Base-by-base conservation (phyloP, 2,797 vertebrate species). In the Cirrhinus molitorella region DNA sequence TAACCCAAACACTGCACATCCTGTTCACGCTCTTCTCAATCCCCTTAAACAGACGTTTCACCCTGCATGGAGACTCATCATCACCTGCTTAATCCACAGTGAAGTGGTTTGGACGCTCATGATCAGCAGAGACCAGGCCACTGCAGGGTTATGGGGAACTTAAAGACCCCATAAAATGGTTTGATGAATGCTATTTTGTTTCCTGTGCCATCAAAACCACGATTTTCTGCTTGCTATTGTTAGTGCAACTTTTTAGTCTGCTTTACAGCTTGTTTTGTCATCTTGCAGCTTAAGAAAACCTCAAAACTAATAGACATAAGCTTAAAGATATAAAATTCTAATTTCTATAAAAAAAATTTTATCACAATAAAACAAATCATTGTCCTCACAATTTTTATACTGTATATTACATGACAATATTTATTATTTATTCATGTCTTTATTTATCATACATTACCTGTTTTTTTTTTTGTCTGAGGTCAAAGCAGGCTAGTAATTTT, bases 1-100 rank as follows among this genome's bases (percentile, higher is more conserved):
- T n/a, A 21, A 40, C 65, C 31, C 17, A 21, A 47, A 49, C 25
- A 34, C 10, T 19, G 13, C 12, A 23, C 25, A 63, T 63, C 55
- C 13, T 1, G 14, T 73, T 63, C 55, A 81, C 3, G 28, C 68
- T 63, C 45, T 49, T 34, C 40, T 63, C 68, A 63, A 61, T 81
- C 43, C 67, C 10, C 43, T 61, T 80, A 80, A 71, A 71, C 9
- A 49, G 12, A 37, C 0, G 4, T 28, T 37, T 67, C 21, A 13
- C n/a, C n/a, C n/a, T n/a, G 10, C 16, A 25, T 34, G 28, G 55
- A 81, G 53, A 31, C 40, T 72, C 55, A 25, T 73, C 40, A 23
- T 34, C 34, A 40, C 12, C 47, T 16, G 59, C 12, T 8, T 34
- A 71, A 71, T 71, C 34, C 67, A 71, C 13, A 47, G 34, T 68